Evolutionary conservation across 2,113 vertebrate species (phyloP).

Genomic region (Ophthalmolycus amberensis): DNA sequence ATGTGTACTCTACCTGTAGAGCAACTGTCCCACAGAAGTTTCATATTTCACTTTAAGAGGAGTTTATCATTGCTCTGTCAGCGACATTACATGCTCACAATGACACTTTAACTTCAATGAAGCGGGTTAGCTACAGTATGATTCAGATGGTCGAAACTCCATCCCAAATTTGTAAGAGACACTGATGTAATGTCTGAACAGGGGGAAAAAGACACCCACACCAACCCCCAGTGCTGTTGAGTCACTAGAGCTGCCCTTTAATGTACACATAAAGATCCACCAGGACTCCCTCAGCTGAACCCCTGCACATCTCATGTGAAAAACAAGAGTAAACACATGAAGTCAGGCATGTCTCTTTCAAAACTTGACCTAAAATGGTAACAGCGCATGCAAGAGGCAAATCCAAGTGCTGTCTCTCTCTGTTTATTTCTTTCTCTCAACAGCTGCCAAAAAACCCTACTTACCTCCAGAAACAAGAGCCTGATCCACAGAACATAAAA

Average conservation of each 20-base stretch:
- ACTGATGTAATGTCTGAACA: conserved; percentile 78
- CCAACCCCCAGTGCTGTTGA: conserved; percentile 50
- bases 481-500: conserved; percentile 22
- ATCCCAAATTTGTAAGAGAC: conserved; percentile 49
- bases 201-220: conserved; percentile 45
- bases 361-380: conserved; percentile 80
- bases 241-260: conserved; percentile 52
- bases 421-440: conserved; percentile 66
- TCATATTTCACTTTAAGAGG: conserved; percentile 58
- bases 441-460: conserved; percentile 57
- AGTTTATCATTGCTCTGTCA: conserved; percentile 52
- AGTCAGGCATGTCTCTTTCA: conserved; percentile 54
- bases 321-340: conserved; percentile 61
- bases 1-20: conserved; percentile 14
- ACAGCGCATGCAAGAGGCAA: conserved; percentile 54
- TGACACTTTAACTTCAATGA: conserved; percentile 49
- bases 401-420: conserved; percentile 48
- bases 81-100: conserved; percentile 47
- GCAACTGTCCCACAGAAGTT: conserved; percentile 31
- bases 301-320: conserved; percentile 33
- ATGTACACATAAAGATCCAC: conserved; percentile 28
- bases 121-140: conserved; percentile 56
- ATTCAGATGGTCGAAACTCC: conserved; percentile 74
- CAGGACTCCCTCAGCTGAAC: conserved; percentile 17
- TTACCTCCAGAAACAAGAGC: conserved; percentile 29